Percentiles rank a stretch among this genome's conserved stretches.
These are phyloP conservation scores for Caranx ignobilis DNA, from an alignment of 2,113 vertebrate genomes.

Conservation along the genomic window DNA sequence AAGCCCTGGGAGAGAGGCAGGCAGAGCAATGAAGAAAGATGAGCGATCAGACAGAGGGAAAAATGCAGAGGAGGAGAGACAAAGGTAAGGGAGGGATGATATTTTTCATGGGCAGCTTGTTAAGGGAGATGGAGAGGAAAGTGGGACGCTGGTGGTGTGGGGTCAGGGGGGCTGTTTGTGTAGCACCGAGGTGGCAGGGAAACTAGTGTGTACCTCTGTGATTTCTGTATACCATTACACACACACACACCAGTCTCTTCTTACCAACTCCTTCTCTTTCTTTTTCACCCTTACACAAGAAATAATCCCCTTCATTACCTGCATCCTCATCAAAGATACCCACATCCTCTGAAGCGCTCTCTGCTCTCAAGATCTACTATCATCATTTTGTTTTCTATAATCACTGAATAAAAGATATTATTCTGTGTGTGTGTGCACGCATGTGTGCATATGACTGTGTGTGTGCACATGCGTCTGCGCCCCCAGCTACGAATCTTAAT, in stretches of 20 bases:
- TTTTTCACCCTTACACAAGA: conserved; percentile 16
- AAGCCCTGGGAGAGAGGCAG: conserved; percentile 67
- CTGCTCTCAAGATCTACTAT: conserved; percentile 48
- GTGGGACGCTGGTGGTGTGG: not conserved
- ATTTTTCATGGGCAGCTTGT: conserved; percentile 64
- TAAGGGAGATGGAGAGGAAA: conserved; percentile 46
- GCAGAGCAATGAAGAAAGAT: conserved; percentile 76
- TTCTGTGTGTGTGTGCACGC: conserved; percentile 7
- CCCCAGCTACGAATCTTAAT: conserved; percentile 75
- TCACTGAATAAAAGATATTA: conserved; percentile 58
- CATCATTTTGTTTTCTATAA: conserved; percentile 59
- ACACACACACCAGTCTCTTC: too few species aligned
- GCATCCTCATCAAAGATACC: conserved; percentile 56
- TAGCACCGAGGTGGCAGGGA: conserved; percentile 13
- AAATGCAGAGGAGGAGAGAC: conserved; percentile 55
- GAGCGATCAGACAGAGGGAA: conserved; percentile 63
- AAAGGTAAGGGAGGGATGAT: conserved; percentile 44
- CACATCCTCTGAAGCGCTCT: conserved; percentile 35
- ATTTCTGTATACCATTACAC: conserved; percentile 11
- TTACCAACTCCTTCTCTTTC: conserved; percentile 1
- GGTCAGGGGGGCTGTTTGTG: conserved; percentile 48
- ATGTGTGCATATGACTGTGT: conserved; percentile 22
- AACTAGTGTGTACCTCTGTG: conserved; percentile 18
- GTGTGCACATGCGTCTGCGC: conserved; percentile 35
- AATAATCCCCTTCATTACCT: conserved; percentile 58